Evolutionary conservation across 1,140 invertebrate species (phyloP).

Genomic region (Leguminivora glycinivorella): DNA sequence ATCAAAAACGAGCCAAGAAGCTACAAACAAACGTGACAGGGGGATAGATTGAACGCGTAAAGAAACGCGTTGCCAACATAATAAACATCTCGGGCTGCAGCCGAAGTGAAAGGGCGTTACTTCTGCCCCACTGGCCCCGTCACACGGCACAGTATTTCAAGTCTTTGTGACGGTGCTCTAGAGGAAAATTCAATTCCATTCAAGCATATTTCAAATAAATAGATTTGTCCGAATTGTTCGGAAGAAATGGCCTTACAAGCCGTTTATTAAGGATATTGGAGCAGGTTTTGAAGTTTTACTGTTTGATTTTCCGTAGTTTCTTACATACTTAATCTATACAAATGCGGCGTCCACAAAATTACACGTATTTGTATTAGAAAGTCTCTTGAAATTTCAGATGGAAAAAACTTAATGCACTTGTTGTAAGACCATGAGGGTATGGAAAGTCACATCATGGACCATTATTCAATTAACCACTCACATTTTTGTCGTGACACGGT

Average conservation of each 20-base stretch:
- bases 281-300: background rate
- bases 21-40: background rate
- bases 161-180: background rate
- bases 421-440: too few species aligned
- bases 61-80: constrained; percentile 11
- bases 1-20: background rate
- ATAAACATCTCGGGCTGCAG: constrained; percentile 21
- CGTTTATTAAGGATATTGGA: background rate
- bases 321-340: too few species aligned
- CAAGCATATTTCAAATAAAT: constrained; percentile 5
- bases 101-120: constrained; percentile 11
- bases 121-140: constrained; percentile 9
- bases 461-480: too few species aligned
- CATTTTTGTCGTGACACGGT: too few species aligned
- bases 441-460: too few species aligned
- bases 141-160: constrained; percentile 11
- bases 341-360: too few species aligned
- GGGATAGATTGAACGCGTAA: background rate
- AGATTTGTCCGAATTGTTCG: background rate
- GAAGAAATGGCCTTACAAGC: background rate
- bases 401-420: too few species aligned
- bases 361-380: too few species aligned
- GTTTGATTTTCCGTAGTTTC: too few species aligned
- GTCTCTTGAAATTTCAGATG: too few species aligned
- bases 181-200: background rate